These are phyloP conservation scores for Macropodus opercularis DNA, from an alignment of 2,797 vertebrate species.

Conservation along the genomic window DNA sequence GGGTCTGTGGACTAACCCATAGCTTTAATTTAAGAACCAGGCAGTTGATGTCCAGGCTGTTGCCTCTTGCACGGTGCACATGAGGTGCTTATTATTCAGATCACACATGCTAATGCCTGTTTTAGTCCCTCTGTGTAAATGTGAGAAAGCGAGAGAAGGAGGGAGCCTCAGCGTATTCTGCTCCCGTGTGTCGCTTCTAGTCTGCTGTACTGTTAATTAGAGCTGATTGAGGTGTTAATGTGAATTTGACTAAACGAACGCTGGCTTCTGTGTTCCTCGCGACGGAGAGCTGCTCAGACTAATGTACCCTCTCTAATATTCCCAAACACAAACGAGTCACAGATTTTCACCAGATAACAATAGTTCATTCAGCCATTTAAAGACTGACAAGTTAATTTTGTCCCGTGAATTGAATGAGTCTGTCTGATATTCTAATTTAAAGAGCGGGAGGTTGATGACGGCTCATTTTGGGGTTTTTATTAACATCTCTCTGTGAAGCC, in stretches of 20 bases:
- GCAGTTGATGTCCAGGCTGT: constrained; percentile 22
- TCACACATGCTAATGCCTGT: constrained; percentile 60
- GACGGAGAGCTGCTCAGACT: constrained; percentile 32
- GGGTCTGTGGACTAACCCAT: constrained; percentile 12
- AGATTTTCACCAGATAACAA: constrained; percentile 20
- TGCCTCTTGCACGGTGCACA: constrained; percentile 17
- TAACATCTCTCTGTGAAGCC: constrained; percentile 26
- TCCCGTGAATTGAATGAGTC: constrained; percentile 42
- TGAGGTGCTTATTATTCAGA: constrained; percentile 58
- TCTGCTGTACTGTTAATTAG: constrained; percentile 67
- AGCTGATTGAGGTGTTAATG: constrained; percentile 69
- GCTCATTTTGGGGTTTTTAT: constrained; percentile 56
- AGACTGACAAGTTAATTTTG: constrained; percentile 44
- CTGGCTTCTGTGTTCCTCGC: constrained; percentile 29
- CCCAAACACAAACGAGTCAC: constrained; percentile 3
- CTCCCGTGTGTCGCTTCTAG: constrained; percentile 35
- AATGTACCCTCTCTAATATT: constrained; percentile 37
- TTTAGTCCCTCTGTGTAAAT: constrained; percentile 51
- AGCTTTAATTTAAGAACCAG: constrained; percentile 23
- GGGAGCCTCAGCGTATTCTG: constrained; percentile 33
- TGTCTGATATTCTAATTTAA: constrained; percentile 43
- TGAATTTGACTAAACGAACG: constrained; percentile 61
- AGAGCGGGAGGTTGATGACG: constrained; percentile 24
- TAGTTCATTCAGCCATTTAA: constrained; percentile 10
- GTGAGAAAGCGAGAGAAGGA: constrained; percentile 42